A percentile compares a stretch with the other conserved stretches of the same genome.
Evolutionary conservation across 2,113 vertebrate species (phyloP).

Genomic region (Osmerus eperlanus): DNA sequence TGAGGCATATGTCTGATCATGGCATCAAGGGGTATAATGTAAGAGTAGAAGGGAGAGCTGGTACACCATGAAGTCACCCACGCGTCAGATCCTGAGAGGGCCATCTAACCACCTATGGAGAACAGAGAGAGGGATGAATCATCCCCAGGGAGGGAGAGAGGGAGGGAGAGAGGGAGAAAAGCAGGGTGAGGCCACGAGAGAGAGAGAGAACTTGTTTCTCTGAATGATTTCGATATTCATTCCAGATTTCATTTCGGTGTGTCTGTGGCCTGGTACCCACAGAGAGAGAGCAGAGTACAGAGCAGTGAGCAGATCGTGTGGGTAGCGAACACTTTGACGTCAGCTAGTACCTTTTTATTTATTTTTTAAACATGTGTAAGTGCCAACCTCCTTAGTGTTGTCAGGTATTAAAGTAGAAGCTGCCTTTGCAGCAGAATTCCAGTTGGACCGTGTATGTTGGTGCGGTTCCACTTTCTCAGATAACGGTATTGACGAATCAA

Average conservation of each 20-base stretch:
- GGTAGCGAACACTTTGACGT: slow-evolving; percentile 13
- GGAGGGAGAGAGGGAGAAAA: not conserved
- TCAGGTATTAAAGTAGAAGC: slow-evolving; percentile 16
- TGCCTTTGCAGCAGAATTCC: slow-evolving; percentile 43
- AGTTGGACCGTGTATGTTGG: slow-evolving; percentile 39
- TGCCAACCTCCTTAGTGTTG: slow-evolving; percentile 44
- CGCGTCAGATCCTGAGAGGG: no score
- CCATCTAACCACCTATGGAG: no score
- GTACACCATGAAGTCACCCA: no score
- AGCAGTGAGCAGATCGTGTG: slow-evolving; percentile 21
- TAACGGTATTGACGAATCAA: slow-evolving; percentile 43
- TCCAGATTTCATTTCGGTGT: slow-evolving; percentile 20
- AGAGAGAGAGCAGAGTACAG: not conserved
- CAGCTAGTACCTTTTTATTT: not conserved
- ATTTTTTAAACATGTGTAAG: not conserved
- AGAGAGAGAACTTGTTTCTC: not conserved
- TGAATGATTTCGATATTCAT: not conserved
- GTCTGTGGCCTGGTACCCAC: slow-evolving; percentile 15
- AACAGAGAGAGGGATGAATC: no score
- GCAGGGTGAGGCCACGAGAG: not conserved
- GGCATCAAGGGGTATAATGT: no score
- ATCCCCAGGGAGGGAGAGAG: not conserved
- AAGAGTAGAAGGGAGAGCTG: no score
- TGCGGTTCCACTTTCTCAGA: slow-evolving; percentile 21
- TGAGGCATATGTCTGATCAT: no score